Base-by-base conservation (phyloP, 2,797 vertebrate genomes). In the Acanthurus lineatus region DNA sequence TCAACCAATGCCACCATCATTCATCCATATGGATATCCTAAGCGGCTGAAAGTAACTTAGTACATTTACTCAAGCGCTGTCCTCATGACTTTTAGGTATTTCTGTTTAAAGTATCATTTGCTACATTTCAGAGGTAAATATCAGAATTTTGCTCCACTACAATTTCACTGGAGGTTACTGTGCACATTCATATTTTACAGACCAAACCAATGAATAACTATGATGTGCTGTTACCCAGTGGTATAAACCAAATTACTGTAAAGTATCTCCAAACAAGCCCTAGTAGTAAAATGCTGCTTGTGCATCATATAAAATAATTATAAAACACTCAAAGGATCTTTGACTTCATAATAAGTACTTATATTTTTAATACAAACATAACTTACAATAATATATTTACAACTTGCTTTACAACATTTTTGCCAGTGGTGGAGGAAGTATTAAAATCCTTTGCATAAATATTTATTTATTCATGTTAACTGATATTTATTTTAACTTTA, bases 1-100 rank as follows among this genome's bases (percentile, higher is more conserved):
- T 73, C 65, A 47, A 70, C 54, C 42, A 44, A 4, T 32, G 9
- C 69, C 76, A 61, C 62, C 49, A 40, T 74, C 82, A 82, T 79
- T 81, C 76, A 83, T 79, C 67, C 22, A 25, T 28, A 22, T 64
- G 60, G 52, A 71, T 47, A 38, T 2, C 12, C 44, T 17, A 17
- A 45, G 28, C 0, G 17, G 54, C 22, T 20, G 45, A 20, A 45
- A 76, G 53, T 54, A 51, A 54, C 40, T 22, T 0, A 45, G 44
- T 51, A 25, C 4, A 76, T 72, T 62, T 9, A 32, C 14, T 54
- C 28, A 32, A 32, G 28, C 28, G 4, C 28, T 32, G 28, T 32
- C 28, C 28, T 32, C 28, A 32, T 32, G 28, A 32, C 4, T 32
- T 32, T 32, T 32, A 32, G 28, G 28, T 32, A 32, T 32, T 32